phyloP scores from a whole-genome alignment of 2,113 vertebrate species.

The Dendropsophus ebraccatus region DNA sequence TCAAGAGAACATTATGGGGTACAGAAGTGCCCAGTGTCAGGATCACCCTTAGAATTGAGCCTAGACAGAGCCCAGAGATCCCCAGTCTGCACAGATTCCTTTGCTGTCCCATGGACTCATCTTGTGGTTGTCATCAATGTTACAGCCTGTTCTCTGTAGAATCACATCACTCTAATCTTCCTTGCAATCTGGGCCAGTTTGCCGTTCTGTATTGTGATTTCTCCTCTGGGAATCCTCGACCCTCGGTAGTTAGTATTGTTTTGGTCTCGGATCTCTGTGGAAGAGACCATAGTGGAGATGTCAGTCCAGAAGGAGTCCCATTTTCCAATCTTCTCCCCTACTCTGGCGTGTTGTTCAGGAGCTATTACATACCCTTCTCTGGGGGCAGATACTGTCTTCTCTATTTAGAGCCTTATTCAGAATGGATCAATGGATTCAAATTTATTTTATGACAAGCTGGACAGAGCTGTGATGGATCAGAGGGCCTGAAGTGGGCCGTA shows the following conservation, averaged over 20 bases:
- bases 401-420: constrained; percentile 69
- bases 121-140: too few species aligned
- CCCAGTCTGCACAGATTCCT: too few species aligned
- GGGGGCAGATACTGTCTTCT: constrained; percentile 65
- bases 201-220: too few species aligned
- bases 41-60: too few species aligned
- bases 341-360: constrained; percentile 68
- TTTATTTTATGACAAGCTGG: constrained; percentile 86
- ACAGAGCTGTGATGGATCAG: constrained; percentile 76
- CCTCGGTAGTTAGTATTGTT: not conserved
- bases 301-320: constrained; percentile 61
- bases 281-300: not conserved
- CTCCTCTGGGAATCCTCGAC: not conserved
- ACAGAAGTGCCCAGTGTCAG: too few species aligned
- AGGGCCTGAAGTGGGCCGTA: constrained; percentile 73
- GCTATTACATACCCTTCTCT: constrained; percentile 69
- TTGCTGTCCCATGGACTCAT: too few species aligned
- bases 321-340: constrained; percentile 64
- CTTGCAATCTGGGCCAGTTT: too few species aligned
- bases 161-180: too few species aligned
- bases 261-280: not conserved
- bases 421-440: constrained; percentile 85
- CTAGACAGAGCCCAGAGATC: too few species aligned
- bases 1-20: not conserved
- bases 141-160: too few species aligned